Conservation (phyloP, 2,888 invertebrate species). For the Rhagium mordax region DNA sequence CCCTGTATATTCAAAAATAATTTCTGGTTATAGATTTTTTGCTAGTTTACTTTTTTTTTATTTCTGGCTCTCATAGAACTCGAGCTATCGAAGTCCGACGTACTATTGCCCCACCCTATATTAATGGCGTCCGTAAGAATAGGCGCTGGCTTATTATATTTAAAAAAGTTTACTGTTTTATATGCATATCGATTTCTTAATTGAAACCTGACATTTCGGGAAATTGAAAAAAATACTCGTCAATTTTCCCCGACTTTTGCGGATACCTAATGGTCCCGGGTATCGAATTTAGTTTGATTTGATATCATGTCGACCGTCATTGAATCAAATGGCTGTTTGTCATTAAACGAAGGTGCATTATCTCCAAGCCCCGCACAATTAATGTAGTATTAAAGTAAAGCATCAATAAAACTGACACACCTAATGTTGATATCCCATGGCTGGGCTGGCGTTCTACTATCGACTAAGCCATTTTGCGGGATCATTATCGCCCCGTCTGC, state of each 20-base stretch:
- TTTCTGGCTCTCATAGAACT: too few species aligned
- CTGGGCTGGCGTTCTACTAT: slow-evolving; percentile 53
- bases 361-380: slow-evolving; percentile 34
- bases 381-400: slow-evolving; percentile 32
- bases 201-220: background rate
- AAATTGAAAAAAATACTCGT: background rate
- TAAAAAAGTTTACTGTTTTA: background rate
- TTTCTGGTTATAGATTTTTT: too few species aligned
- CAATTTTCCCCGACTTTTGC: background rate
- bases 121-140: too few species aligned
- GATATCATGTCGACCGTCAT: background rate
- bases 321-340: slow-evolving; percentile 15
- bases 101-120: too few species aligned
- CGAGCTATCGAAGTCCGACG: too few species aligned
- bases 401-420: slow-evolving; percentile 40
- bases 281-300: background rate
- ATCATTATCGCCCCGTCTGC: slow-evolving; percentile 63
- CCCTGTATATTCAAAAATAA: too few species aligned
- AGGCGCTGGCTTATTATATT: too few species aligned
- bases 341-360: slow-evolving; percentile 16
- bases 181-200: background rate
- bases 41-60: too few species aligned
- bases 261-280: background rate
- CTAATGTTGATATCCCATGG: slow-evolving; percentile 29
- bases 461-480: slow-evolving; percentile 64